Conservation (phyloP, 2,888 invertebrate genomes). For the Rhagium mordax region DNA sequence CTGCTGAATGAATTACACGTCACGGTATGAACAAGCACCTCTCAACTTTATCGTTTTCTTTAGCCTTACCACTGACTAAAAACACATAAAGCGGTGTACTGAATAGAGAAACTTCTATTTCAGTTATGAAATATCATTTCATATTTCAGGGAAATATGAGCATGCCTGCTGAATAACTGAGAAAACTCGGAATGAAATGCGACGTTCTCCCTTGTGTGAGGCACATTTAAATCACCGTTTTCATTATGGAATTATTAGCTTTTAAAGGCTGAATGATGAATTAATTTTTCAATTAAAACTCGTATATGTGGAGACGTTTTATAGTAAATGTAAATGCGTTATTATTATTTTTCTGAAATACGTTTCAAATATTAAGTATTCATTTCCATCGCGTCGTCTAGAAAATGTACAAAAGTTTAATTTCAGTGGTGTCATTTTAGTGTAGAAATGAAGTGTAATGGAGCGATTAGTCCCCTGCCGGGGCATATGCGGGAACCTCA, state of each 20-base stretch:
- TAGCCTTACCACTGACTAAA: conserved; percentile 14
- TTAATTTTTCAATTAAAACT: conserved; percentile 19
- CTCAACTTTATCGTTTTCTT: conserved; percentile 11
- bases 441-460: too few species aligned
- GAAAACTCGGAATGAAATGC: conserved; percentile 1
- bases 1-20: not conserved
- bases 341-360: too few species aligned
- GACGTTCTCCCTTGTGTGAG: not conserved
- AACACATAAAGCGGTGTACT: conserved; percentile 17
- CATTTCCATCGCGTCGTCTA: too few species aligned
- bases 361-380: too few species aligned
- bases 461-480: too few species aligned
- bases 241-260: conserved; percentile 12
- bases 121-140: conserved; percentile 33
- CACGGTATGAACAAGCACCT: not conserved
- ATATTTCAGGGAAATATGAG: conserved; percentile 15
- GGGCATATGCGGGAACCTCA: too few species aligned
- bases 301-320: too few species aligned
- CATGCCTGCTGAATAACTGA: conserved; percentile 10
- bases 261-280: conserved; percentile 26
- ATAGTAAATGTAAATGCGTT: too few species aligned
- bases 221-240: conserved; percentile 19
- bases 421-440: too few species aligned
- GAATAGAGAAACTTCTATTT: conserved; percentile 31
- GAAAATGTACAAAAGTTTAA: too few species aligned